Conservation (phyloP, 2,797 vertebrate species). For the Pangasius larnaudii region DNA sequence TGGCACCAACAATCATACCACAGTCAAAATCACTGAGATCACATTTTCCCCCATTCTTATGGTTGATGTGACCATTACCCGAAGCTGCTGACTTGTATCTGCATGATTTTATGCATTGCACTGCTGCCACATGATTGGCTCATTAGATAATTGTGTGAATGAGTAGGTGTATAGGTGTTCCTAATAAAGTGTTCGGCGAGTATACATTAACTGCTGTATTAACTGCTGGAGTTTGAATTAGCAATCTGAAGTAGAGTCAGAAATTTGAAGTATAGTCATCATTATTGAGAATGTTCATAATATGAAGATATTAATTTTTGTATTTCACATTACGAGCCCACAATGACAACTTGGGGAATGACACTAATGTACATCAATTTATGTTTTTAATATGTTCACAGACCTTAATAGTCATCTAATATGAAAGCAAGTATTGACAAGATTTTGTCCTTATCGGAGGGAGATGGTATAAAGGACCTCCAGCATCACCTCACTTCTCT, state of each 20-base stretch:
- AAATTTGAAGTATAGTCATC: not conserved
- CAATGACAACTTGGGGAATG: not conserved
- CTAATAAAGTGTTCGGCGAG: too few species aligned
- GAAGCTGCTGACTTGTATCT: too few species aligned
- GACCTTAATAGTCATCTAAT: slow-evolving; percentile 17
- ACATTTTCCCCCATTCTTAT: too few species aligned
- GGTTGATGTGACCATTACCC: too few species aligned
- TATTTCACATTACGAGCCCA: not conserved
- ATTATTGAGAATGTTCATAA: not conserved
- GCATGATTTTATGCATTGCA: too few species aligned
- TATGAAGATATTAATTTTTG: not conserved
- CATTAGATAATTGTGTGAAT: too few species aligned
- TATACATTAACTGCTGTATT: not conserved
- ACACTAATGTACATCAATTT: not conserved
- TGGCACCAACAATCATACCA: too few species aligned
- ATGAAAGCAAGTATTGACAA: slow-evolving; percentile 62
- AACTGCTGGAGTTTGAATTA: not conserved
- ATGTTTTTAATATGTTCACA: not conserved
- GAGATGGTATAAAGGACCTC: slow-evolving; percentile 66
- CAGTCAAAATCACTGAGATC: too few species aligned
- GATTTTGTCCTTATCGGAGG: slow-evolving; percentile 70
- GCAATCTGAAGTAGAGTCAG: too few species aligned
- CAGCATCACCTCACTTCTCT: slow-evolving; percentile 72
- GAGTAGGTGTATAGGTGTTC: too few species aligned
- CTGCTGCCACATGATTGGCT: too few species aligned